A percentile compares a stretch with the other conserved stretches of the same genome.
These are phyloP conservation scores for Setophaga kirtlandii DNA, from an alignment of 2,113 vertebrate species.

Conservation along the genomic window DNA sequence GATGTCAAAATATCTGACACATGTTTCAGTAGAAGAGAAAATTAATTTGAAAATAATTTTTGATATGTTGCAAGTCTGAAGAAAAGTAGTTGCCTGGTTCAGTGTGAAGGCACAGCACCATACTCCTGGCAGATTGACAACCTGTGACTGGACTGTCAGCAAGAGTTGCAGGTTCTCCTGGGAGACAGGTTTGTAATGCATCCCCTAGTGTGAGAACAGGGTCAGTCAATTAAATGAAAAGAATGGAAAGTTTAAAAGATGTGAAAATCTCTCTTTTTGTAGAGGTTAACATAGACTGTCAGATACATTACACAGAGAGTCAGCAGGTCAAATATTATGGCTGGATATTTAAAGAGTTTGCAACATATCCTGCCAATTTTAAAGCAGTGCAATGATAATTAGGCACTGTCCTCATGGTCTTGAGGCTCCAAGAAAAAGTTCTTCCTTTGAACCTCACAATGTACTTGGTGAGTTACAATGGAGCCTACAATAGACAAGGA, in stretches of 20 bases:
- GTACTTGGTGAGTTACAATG: neutral
- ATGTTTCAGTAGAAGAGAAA: neutral
- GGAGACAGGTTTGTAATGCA: neutral
- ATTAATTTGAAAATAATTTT: neutral
- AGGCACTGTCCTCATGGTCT: neutral
- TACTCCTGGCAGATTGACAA: neutral
- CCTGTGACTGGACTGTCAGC: neutral
- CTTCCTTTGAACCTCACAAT: neutral
- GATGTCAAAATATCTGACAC: neutral
- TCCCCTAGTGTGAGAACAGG: neutral
- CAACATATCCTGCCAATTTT: neutral
- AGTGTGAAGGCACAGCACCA: neutral
- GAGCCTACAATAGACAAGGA: neutral
- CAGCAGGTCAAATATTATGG: neutral
- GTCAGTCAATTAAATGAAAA: slow-evolving; percentile 7
- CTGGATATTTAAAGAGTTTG: neutral
- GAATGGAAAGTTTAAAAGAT: neutral
- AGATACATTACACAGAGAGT: neutral
- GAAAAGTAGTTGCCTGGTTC: neutral
- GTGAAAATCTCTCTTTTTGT: neutral
- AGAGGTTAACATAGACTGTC: neutral
- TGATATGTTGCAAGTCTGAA: neutral
- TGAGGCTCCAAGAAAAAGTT: neutral
- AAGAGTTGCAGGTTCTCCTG: neutral
- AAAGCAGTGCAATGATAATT: neutral